Base-by-base conservation (phyloP, 1,140 invertebrate genomes). In the Andrena cerasifolii region DNA sequence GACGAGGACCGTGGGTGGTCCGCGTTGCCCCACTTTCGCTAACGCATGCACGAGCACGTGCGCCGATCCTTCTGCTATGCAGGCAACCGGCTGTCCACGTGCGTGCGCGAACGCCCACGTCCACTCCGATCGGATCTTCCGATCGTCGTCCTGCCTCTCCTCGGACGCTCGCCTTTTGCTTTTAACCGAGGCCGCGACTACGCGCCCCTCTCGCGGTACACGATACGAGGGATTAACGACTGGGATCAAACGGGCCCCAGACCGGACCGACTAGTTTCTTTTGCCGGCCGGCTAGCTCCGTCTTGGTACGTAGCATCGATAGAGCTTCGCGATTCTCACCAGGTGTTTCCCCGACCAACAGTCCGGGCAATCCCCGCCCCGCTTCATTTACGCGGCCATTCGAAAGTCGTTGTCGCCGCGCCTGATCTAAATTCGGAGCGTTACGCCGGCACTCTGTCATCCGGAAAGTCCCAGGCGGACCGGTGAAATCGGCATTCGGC, bases 31-130 rank as follows among this genome's bases (percentile, higher is more conserved):
- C 79, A 82, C 84, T 85, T 85, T 85, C 83, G 84, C 79, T 85
- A 71, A 85, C 83, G 84, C 79, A 82, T 85, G 83, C 82, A 85
- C 66, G 76, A 85, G 79, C 84, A 85, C 83, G 82, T 85, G 82
- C 82, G 79, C 76, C 72, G 26, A 40, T 72, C 56, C 43, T 53
- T 26, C 51, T 66, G 28, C 40, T 61, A 77, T 67, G 62, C 62
- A 53, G 58, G n/a, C n/a, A 68, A 66, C 51, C 43, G 67, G 62
- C 61, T 75, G 62, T 83, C 80, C 80, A 84, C 80, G 77, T 84
- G 77, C 74, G 61, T 76, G 43, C 59, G 28, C 10, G 31, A 49
- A 59, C 54, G 62, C 62, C 33, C 16, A 16, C 49, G 12, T 33
- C 21, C 3, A 12, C 40, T 16, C 45, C 16, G 21, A 5, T 6